Evolutionary conservation across 2,888 invertebrate genomes (phyloP).

Genomic region (Camponotus fellah): DNA sequence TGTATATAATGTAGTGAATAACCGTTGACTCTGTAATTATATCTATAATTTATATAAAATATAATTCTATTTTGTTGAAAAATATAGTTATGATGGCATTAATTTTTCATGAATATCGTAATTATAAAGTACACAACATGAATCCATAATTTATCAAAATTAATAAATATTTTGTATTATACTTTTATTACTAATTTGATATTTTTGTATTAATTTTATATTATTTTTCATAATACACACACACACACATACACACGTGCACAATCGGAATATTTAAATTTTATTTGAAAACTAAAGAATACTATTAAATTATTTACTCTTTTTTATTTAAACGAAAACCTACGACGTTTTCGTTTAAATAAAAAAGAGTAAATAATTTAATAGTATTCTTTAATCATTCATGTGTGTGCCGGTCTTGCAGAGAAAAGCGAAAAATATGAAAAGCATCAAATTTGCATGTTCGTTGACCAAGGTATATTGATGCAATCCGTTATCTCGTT

Average conservation of each 20-base stretch:
- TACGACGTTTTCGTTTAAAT: not conserved
- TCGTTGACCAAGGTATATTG: slow-evolving; percentile 32
- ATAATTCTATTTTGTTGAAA: not conserved
- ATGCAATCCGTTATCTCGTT: slow-evolving; percentile 31
- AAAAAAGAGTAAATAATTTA: slow-evolving; percentile 8
- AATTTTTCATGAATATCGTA: not conserved
- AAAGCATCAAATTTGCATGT: not conserved
- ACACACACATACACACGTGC: too few species aligned
- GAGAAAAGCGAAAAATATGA: not conserved
- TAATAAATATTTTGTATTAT: not conserved
- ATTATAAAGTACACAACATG: not conserved
- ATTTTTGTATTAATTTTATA: slow-evolving; percentile 19
- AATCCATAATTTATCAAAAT: not conserved
- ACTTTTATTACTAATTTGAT: not conserved
- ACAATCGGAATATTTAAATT: not conserved
- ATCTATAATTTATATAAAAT: not conserved
- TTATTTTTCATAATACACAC: not conserved
- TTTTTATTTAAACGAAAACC: too few species aligned
- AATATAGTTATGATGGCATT: not conserved
- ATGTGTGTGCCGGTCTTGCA: not conserved
- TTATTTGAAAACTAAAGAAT: not conserved
- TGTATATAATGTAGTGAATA: not conserved
- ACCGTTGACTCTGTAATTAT: slow-evolving; percentile 2
- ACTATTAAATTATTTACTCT: too few species aligned
- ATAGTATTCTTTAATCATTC: not conserved